These are phyloP conservation scores for Thaumetopoea pityocampa DNA, from an alignment of 1,140 invertebrate genomes.

Conservation along the genomic window DNA sequence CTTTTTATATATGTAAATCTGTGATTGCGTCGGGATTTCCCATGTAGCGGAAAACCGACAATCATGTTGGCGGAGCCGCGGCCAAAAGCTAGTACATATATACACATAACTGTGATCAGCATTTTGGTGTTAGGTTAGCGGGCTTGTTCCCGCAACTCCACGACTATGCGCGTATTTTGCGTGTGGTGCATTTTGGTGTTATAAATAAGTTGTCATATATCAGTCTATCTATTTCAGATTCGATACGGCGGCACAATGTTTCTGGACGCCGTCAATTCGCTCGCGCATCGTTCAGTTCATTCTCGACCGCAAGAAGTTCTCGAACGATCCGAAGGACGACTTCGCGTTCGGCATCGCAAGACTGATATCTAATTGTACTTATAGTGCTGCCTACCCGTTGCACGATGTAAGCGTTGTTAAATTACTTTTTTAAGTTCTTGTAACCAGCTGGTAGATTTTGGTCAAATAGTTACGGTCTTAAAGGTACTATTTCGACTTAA, in stretches of 20 bases:
- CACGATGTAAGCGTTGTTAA: slow-evolving; percentile 87
- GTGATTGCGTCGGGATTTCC: too few species aligned
- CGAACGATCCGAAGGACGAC: slow-evolving; percentile 78
- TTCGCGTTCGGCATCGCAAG: slow-evolving; percentile 91
- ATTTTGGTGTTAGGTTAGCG: too few species aligned
- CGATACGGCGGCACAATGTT: slow-evolving; percentile 86
- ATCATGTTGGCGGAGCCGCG: too few species aligned
- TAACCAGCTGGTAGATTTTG: too few species aligned
- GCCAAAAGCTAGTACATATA: too few species aligned
- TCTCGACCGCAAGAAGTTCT: slow-evolving; percentile 90
- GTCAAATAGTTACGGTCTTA: too few species aligned
- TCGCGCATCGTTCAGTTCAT: slow-evolving; percentile 95
- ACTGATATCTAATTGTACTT: slow-evolving; percentile 85
- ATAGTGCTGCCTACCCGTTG: slow-evolving; percentile 91
- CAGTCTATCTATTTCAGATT: slow-evolving; percentile 79
- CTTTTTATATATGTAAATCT: too few species aligned
- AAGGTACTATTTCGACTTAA: too few species aligned
- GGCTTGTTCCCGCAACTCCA: too few species aligned
- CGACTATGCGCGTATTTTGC: background rate
- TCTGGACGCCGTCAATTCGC: slow-evolving; percentile 90
- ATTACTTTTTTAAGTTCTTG: background rate
- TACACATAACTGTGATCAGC: too few species aligned
- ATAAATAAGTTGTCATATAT: slow-evolving; percentile 9
- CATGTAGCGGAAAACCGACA: too few species aligned
- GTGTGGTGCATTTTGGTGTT: background rate